Evolutionary conservation across 2,797 vertebrate species (phyloP).

Genomic region (Hephaestus fuliginosus): DNA sequence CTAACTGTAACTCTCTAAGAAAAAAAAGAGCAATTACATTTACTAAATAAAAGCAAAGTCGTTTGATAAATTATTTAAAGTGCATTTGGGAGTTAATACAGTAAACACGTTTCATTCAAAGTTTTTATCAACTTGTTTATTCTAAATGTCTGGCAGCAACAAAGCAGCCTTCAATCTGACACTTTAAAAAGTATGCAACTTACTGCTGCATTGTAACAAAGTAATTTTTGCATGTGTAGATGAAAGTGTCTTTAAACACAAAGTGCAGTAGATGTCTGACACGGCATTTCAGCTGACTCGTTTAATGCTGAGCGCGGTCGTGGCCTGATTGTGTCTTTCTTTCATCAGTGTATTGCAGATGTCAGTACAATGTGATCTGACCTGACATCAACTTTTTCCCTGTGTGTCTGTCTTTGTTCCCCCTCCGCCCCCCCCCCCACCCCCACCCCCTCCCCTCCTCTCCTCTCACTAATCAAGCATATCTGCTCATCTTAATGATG

Average conservation of each 20-base stretch:
- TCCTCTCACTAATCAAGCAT: slow-evolving; percentile 49
- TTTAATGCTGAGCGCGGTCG: slow-evolving; percentile 38
- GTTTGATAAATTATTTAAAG: neutral
- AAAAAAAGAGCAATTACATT: neutral
- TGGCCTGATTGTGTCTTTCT: slow-evolving; percentile 65
- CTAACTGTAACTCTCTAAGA: neutral
- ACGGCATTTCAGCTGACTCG: slow-evolving; percentile 60
- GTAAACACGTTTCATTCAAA: neutral
- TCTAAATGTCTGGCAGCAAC: neutral
- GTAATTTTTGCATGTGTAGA: slow-evolving; percentile 35
- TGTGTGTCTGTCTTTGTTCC: slow-evolving; percentile 43
- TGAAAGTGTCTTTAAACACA: slow-evolving; percentile 50
- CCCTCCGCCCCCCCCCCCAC: too few species aligned
- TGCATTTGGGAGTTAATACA: neutral
- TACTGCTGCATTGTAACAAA: slow-evolving; percentile 12
- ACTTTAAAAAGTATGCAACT: slow-evolving; percentile 23
- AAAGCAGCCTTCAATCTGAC: slow-evolving; percentile 10
- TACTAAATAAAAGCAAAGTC: neutral
- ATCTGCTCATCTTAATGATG: slow-evolving; percentile 75
- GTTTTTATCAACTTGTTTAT: neutral
- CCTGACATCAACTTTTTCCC: slow-evolving; percentile 52
- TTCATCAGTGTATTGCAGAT: slow-evolving; percentile 59
- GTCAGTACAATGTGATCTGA: slow-evolving; percentile 63
- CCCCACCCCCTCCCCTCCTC: neutral
- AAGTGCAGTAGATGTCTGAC: slow-evolving; percentile 58